A percentile compares a stretch with the other conserved stretches of the same genome.
Conservation (phyloP, 2,113 vertebrate genomes). For the Eclectus roratus region DNA sequence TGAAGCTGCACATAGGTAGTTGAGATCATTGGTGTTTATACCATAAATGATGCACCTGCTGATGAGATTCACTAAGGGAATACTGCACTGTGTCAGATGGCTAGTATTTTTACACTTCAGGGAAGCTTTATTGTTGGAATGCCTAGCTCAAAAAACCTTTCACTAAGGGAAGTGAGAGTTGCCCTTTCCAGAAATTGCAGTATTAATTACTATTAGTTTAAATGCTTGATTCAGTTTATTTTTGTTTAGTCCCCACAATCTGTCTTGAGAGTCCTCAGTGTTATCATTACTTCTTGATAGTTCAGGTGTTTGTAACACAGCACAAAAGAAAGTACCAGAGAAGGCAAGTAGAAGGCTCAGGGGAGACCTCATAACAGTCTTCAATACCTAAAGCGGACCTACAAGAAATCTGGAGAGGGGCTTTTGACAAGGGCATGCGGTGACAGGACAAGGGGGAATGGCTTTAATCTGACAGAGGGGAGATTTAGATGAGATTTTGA, state of each 20-base stretch:
- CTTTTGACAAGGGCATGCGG: background rate
- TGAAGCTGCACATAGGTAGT: background rate
- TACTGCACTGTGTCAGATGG: background rate
- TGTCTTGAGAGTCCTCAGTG: background rate
- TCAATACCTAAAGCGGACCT: background rate
- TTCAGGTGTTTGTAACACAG: background rate
- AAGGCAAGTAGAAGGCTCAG: background rate
- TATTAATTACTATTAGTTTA: background rate
- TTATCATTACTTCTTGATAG: background rate
- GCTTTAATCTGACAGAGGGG: background rate
- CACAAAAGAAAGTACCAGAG: background rate
- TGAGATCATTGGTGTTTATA: slow-evolving; percentile 15
- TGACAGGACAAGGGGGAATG: background rate
- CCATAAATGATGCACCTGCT: background rate
- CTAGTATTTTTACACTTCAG: background rate
- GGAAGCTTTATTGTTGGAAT: background rate
- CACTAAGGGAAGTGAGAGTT: background rate
- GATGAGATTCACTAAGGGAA: background rate
- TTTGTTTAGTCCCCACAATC: background rate
- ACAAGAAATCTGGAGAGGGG: background rate
- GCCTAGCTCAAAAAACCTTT: background rate
- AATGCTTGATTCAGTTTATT: background rate
- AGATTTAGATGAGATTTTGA: background rate
- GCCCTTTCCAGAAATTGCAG: background rate
- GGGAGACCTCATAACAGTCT: background rate